Percentiles rank a stretch among this genome's conserved stretches.
These are phyloP conservation scores for Drosophila subsilvestris DNA, from an alignment of 2,888 invertebrate genomes.

Conservation along the genomic window DNA sequence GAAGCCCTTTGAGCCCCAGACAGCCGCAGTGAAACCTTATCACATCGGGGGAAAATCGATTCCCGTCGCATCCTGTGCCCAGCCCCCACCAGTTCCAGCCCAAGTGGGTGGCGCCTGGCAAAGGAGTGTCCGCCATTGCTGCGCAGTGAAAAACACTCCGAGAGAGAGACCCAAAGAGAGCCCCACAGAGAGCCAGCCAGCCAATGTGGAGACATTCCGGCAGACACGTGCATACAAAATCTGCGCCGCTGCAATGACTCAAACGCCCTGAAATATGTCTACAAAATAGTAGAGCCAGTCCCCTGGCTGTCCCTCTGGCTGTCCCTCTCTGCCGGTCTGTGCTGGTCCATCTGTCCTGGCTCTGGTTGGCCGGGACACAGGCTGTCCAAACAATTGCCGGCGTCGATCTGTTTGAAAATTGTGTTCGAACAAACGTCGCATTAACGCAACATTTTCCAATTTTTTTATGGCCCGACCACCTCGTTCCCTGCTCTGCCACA, in stretches of 20 bases:
- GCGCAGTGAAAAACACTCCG: constrained; percentile 58
- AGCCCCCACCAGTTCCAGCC: neutral
- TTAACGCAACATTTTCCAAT: constrained; percentile 77
- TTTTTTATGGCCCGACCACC: constrained; percentile 61
- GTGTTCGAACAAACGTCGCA: constrained; percentile 78
- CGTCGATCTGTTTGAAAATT: constrained; percentile 76
- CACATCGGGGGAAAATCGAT: constrained; percentile 77
- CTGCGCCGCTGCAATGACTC: constrained; percentile 56
- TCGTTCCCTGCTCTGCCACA: neutral
- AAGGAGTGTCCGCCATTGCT: constrained; percentile 68
- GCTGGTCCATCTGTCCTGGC: constrained; percentile 5
- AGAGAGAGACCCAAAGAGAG: constrained; percentile 8
- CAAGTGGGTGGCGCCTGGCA: constrained; percentile 62
- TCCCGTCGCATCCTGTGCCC: constrained; percentile 47
- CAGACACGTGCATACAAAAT: constrained; percentile 54
- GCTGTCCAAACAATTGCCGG: constrained; percentile 74
- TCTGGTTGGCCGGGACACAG: constrained; percentile 30
- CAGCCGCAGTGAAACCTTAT: constrained; percentile 65
- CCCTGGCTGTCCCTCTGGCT: constrained; percentile 10
- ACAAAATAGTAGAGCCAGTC: constrained; percentile 31
- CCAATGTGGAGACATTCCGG: neutral
- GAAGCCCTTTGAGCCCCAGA: constrained; percentile 61
- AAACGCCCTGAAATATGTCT: constrained; percentile 59
- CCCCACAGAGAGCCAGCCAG: constrained; percentile 8
- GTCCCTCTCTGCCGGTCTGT: neutral